Conservation (phyloP, 2,888 invertebrate species). For the Pachycephus smyrnensis region DNA sequence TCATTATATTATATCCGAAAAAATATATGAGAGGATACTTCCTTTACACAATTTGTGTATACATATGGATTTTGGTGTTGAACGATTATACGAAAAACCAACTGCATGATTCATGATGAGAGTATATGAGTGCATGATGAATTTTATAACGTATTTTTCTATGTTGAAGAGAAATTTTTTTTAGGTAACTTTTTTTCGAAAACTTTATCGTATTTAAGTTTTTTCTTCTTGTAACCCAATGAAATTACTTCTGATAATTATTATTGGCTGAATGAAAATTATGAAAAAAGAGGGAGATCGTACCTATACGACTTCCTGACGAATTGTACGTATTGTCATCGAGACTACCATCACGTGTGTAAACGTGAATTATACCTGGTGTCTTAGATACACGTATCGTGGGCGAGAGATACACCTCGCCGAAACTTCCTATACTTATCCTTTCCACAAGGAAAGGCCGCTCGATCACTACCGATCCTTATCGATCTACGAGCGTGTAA, state of each 20-base stretch:
- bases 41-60: not conserved
- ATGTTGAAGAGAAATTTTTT: no score
- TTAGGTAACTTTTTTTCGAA: no score
- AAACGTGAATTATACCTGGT: not conserved
- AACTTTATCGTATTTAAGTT: not conserved
- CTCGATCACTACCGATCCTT: constrained; percentile 15
- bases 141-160: no score
- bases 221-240: not conserved
- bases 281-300: not conserved
- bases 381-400: not conserved
- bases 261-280: not conserved
- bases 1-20: not conserved
- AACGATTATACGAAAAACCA: not conserved
- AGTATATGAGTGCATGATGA: not conserved
- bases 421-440: constrained; percentile 12
- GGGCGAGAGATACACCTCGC: not conserved
- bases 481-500: constrained; percentile 17
- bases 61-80: not conserved
- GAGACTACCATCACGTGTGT: not conserved
- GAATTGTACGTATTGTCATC: not conserved
- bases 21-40: not conserved
- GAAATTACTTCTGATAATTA: not conserved
- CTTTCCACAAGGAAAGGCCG: not conserved
- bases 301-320: not conserved
- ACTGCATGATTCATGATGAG: not conserved